Evolutionary conservation across 2,113 vertebrate species (phyloP), one percentile per base, ranked within the genome.

Genomic region (Athene cunicularia): DNA sequence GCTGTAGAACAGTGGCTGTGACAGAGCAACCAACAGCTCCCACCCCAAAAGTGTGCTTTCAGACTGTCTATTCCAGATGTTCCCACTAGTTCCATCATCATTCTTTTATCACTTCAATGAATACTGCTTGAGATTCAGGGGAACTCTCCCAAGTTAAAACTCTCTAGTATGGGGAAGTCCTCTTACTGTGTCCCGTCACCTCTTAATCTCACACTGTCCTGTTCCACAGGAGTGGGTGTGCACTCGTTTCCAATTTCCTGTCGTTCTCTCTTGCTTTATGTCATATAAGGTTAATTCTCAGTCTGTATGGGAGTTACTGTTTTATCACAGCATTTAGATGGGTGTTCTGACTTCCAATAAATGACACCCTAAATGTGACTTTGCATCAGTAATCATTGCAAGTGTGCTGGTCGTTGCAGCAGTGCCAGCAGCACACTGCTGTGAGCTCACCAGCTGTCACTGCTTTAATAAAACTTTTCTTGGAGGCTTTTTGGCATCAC

Each of bases 1-100:
- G 20, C 6, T 16, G 22, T 43, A 14, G 13, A 53, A 49, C 0
- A 0, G 45, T 18, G n/a, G 18, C 63, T 74, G 82, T 55, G 59
- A 43, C 55, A 24, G 10, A 58, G 58, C 63, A 53, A 9, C 47
- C 32, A 14, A 2, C 39, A 14, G 3, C 27, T 59, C 33, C 55
- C 22, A 8, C 8, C 11, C 5, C 5, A 6, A 20, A 21, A 24
- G 39, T 6, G 11, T 86, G 70, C 73, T 81, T 71, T 62, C 55
- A 1, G 2, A 11, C 52, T 80, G 18, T 11, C 45, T 80, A 0
- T 26, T 80, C 30, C 63, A 47, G 52, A 35, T 32, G 11, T 62
- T 91, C 60, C 62, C 45, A 64, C 19, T 6, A 17, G 0, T 55
- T 62, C 24, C 24, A 4, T 90, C 43, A 14, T n/a, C 14, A 18